Evolutionary conservation across 2,888 invertebrate genomes (phyloP), one percentile per base, ranked within the genome.

Genomic region (Zootermopsis nevadensis): DNA sequence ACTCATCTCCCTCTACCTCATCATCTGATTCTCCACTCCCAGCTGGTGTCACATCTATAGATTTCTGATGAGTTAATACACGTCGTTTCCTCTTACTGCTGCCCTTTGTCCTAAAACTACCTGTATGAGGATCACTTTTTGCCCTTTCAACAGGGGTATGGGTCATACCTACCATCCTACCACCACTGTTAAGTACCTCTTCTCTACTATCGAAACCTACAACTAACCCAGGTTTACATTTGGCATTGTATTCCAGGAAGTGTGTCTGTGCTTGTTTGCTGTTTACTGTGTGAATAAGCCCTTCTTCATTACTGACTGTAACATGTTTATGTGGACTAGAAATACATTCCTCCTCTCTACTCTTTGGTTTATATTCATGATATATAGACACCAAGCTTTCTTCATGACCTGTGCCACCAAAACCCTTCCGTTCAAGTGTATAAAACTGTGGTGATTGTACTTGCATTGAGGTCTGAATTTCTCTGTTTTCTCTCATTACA

Each of bases 71-170:
- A 94, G 95, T 96, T 35, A 96, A 88, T 42, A 95, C 93, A 89
- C 95, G 94, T 30, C 96, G 91, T n/a, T 95, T 92, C 30, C 96
- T 91, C n/a, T 95, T 92, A 42, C 83, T 82, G 7, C 69, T 67
- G 15, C 82, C 82, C 66, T 77, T 67, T 42, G 77, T 69, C 42
- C 81, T 74, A 33, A 80, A 74, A 19, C 66, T 91, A 86, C 93
- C 93, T 0, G 95, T 94, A 88, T 96, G 96, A 0, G 96, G 96
- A 91, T 97, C 96, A 87, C 96, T 96, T 88, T 96, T 96, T 7
- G 96, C 96, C 85, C 96, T 92, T 88, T 96, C 96, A 0, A 96
- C 95, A 0, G 95, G 94, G 35, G 94, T 93, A 88, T 95, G 95
- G 10, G 92, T 90, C 19, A 66, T 53, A 24, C 35, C 35, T 31